Percentiles rank a stretch among this genome's conserved stretches.
phyloP scores from a whole-genome alignment of 2,113 vertebrate genomes.

The Psittacula cyanocephala region DNA sequence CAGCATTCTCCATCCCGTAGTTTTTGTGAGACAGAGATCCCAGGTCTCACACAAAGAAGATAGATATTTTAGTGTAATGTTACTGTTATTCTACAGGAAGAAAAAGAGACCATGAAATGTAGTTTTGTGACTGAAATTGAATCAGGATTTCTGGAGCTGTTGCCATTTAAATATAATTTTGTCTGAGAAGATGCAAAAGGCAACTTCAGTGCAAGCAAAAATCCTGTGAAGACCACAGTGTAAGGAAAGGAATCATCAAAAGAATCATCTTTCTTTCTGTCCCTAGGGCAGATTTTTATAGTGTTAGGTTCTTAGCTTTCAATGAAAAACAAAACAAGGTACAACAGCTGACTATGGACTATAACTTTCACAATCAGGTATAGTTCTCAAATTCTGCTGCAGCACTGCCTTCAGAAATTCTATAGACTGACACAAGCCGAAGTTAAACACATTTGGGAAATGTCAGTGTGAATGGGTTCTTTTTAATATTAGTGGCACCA shows the following conservation, averaged over 20 bases:
- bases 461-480: not conserved
- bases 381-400: not conserved
- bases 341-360: not conserved
- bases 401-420: not conserved
- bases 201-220: not conserved
- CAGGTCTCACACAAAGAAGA: not conserved
- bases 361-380: not conserved
- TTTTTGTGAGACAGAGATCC: not conserved
- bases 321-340: not conserved
- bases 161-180: not conserved
- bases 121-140: not conserved
- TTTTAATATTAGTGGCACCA: not conserved
- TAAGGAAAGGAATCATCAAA: not conserved
- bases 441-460: not conserved
- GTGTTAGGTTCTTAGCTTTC: not conserved
- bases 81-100: not conserved
- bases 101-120: not conserved
- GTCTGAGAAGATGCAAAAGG: not conserved
- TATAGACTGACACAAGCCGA: not conserved
- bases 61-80: not conserved
- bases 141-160: not conserved
- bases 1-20: not conserved
- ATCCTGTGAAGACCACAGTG: not conserved
- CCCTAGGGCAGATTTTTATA: not conserved
- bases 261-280: not conserved